Percentiles rank a stretch among this genome's conserved stretches.
These are phyloP conservation scores for Epirrhoe alternata DNA, from an alignment of 2,888 invertebrate genomes.

Conservation along the genomic window DNA sequence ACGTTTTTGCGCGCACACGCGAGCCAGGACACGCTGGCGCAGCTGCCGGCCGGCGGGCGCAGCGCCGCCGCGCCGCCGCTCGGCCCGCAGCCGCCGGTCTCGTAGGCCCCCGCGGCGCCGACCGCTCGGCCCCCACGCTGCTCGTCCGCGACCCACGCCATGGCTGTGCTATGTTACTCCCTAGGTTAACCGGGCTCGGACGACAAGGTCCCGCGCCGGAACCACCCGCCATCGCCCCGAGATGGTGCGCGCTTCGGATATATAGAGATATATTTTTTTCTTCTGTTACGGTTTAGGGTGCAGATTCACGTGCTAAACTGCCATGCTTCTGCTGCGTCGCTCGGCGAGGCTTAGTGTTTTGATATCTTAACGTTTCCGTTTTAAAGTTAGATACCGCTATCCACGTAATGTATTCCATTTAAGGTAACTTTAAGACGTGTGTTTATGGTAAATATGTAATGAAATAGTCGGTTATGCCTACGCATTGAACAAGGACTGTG, in stretches of 20 bases:
- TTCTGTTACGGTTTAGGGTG: constrained; percentile 76
- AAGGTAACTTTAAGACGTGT: constrained; percentile 78
- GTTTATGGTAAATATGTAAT: constrained; percentile 70
- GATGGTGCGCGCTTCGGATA: constrained; percentile 66
- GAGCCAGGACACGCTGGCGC: constrained; percentile 94
- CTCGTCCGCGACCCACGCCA: constrained; percentile 66
- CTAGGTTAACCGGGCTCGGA: constrained; percentile 71
- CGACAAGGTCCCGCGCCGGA: constrained; percentile 69
- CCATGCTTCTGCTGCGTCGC: constrained; percentile 80
- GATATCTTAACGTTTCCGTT: constrained; percentile 64
- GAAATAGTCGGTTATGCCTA: constrained; percentile 74
- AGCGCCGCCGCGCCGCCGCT: constrained; percentile 74
- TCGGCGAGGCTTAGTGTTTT: constrained; percentile 73
- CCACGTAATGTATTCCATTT: constrained; percentile 80
- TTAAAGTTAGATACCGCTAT: constrained; percentile 71
- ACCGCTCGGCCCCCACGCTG: constrained; percentile 56
- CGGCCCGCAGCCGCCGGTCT: constrained; percentile 79
- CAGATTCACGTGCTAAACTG: constrained; percentile 80
- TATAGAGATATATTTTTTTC: constrained; percentile 61
- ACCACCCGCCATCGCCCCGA: constrained; percentile 41
- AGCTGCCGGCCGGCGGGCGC: constrained; percentile 84
- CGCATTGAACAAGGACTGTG: constrained; percentile 81
- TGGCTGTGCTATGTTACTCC: constrained; percentile 81
- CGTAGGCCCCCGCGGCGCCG: constrained; percentile 58
- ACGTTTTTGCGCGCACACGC: constrained; percentile 94